Conservation (phyloP, 2,113 vertebrate genomes). For the Xenopus tropicalis region UCB_Xtro_10.0 CM004446.2:50807001-50807500, state of each 20-base stretch:
- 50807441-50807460: slow-evolving; percentile 78
- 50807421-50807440: slow-evolving; percentile 84
- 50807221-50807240: slow-evolving; percentile 42
- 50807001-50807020: no score
- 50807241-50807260: slow-evolving; percentile 49
- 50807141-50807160: slow-evolving; percentile 20
- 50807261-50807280: slow-evolving; percentile 46
- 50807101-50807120: not conserved
- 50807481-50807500: slow-evolving; percentile 69
- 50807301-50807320: slow-evolving; percentile 57
- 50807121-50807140: not conserved
- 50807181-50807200: slow-evolving; percentile 19
- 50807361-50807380: slow-evolving; percentile 67
- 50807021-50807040: no score
- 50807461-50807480: slow-evolving; percentile 85
- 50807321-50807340: slow-evolving; percentile 55
- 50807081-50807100: no score
- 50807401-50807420: slow-evolving; percentile 94
- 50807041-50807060: no score
- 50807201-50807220: slow-evolving; percentile 11
- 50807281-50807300: slow-evolving; percentile 66
- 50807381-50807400: slow-evolving; percentile 83
- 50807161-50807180: slow-evolving; percentile 29
- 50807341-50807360: slow-evolving; percentile 62
- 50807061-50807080: no score